Evolutionary conservation across 2,113 vertebrate genomes (phyloP).

Genomic region (Scartelaos histophorus): DNA sequence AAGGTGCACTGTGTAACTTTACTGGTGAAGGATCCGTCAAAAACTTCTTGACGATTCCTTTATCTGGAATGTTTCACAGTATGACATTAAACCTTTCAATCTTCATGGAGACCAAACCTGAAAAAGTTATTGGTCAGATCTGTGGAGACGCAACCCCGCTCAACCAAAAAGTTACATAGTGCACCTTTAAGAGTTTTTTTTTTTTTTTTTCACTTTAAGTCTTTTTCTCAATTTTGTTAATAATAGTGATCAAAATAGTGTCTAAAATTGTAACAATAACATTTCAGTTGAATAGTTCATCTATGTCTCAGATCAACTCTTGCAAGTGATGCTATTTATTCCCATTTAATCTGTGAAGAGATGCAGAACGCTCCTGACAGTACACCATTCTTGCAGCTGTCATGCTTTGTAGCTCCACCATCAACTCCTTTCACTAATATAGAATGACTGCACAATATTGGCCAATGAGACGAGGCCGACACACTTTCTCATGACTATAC

Average conservation of each 20-base stretch:
- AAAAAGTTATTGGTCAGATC: too few relatives aligned
- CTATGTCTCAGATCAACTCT: not conserved
- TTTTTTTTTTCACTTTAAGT: not conserved
- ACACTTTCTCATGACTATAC: slow-evolving; percentile 35
- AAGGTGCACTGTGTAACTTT: too few relatives aligned
- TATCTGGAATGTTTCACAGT: too few relatives aligned
- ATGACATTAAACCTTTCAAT: too few relatives aligned
- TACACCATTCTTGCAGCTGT: not conserved
- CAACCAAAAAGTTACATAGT: too few relatives aligned
- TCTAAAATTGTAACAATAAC: not conserved
- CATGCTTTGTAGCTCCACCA: not conserved
- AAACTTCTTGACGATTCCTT: too few relatives aligned
- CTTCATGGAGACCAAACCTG: too few relatives aligned
- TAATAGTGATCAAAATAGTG: not conserved
- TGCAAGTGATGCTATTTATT: slow-evolving; percentile 6
- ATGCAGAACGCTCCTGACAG: slow-evolving; percentile 4
- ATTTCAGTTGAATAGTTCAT: not conserved
- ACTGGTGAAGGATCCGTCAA: too few relatives aligned
- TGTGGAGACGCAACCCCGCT: too few relatives aligned
- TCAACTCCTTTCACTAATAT: slow-evolving; percentile 28
- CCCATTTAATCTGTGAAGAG: slow-evolving; percentile 20
- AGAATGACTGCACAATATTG: slow-evolving; percentile 32
- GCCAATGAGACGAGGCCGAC: slow-evolving; percentile 28
- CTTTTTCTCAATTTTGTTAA: not conserved
- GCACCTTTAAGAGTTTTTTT: not conserved